Evolutionary conservation across 2,797 vertebrate genomes (phyloP), one percentile per base, ranked within the genome.

Genomic region (Spea hammondii): DNA sequence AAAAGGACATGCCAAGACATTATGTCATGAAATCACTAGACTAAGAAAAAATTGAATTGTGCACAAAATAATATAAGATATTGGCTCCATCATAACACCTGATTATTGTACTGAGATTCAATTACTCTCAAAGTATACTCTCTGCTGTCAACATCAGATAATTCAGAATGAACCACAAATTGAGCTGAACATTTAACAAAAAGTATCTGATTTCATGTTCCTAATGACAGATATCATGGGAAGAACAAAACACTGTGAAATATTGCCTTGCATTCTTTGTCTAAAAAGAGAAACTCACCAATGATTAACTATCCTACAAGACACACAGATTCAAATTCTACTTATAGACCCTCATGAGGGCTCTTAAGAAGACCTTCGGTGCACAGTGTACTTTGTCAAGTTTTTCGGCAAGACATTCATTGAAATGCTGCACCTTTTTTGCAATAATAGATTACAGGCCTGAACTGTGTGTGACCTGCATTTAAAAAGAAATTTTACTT

Each of bases 401-500:
- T n/a, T 17, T 62, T 9, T 32, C n/a, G 8, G 57, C 5, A 47
- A 7, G 2, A 54, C 51, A 13, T 14, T 8, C 17, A 17, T 5
- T 70, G 14, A 71, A 57, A 71, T n/a, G 53, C 46, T 71, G 7
- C 44, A 17, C 44, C 32, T 57, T 57, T 70, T 71, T 10, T 71
- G 51, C 32, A 32, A 32, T 45, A 47, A 12, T 55, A 17, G 17
- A 32, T 70, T 53, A 6, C 70, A 71, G 53, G 55, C 68, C 51
- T 70, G 50, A 70, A 70, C 68, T 70, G 68, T 11, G 14, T 53
- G 10, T 70, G 50, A 70, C 50, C 68, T 45, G 14, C 0, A 32
- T 32, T 32, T 32, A 32, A 32, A 32, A 32, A 32, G 55, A 11
- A 2, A 53, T 7, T 53, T 7, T 53, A 53, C 51, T 32, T 32